Base-by-base conservation (phyloP, 2,888 invertebrate genomes). In the Cheilosia vernalis region DNA sequence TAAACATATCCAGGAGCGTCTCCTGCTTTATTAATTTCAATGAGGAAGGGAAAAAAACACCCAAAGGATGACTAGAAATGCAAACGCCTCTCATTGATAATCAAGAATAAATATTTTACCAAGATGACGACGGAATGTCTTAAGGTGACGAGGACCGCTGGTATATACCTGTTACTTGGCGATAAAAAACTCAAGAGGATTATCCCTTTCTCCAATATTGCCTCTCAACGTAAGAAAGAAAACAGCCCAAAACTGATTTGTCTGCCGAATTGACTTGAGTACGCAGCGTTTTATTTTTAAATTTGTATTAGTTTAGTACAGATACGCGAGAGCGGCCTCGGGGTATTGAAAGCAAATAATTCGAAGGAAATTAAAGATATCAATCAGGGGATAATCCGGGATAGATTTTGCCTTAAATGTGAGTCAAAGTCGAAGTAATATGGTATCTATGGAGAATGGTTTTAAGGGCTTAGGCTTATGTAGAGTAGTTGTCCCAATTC, bases 71-170 rank as follows among this genome's bases (percentile, higher is more conserved):
- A 70, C 37, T 55, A 40, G 19, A n/a, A 88, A 86, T 83, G 84
- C 87, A 89, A 88, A 89, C 89, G 88, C 88, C 88, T 90, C 88
- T 87, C 87, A 83, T 83, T 87, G 89, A 90, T 90, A 90, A 90
- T 90, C 90, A 90, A 89, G 90, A 89, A 89, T 90, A 90, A 90
- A 90, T 90, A 90, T 90, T 90, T 90, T 89, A 90, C 89, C 89
- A 89, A 89, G 88, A 82, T 69, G 77, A 67, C 53, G 63, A 58
- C 49, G 77, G 73, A 87, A 80, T 87, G 73, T 79, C 70, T 61
- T 74, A 69, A 74, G 67, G 55, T 33, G 51, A 1, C 56, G 40
- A 42, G 60, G 66, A 55, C 58, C 21, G 47, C 30, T 37, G 47
- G 44, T 13, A 30, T 47, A 74, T 84, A 87, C 87, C 87, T 87